Evolutionary conservation across 2,888 invertebrate genomes (phyloP).

Genomic region (Lasioglossum lativentre): DNA sequence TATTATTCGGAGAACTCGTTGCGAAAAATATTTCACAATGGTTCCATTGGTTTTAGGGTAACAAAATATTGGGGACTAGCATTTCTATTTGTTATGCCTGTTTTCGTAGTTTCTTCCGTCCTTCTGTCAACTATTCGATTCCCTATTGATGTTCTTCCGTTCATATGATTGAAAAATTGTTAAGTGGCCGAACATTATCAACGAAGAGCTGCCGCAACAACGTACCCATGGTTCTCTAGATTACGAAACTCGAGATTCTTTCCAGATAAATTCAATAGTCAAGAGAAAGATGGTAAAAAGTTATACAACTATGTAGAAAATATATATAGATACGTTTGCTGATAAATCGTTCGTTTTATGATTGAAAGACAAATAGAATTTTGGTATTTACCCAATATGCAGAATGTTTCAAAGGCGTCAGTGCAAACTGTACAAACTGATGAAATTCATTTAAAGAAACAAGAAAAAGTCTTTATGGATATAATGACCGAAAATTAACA

Average conservation of each 20-base stretch:
- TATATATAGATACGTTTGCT: neutral
- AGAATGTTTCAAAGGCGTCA: neutral
- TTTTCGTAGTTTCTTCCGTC: slow-evolving; percentile 6
- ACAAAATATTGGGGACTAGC: slow-evolving; percentile 8
- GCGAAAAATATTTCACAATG: neutral
- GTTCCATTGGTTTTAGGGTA: neutral
- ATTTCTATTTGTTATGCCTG: neutral
- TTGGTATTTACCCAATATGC: neutral
- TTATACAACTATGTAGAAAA: neutral
- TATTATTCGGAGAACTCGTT: slow-evolving; percentile 3
- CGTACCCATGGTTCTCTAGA: neutral
- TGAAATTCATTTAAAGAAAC: neutral
- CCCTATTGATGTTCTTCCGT: neutral
- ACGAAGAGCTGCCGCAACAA: neutral
- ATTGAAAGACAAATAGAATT: neutral
- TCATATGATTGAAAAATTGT: neutral
- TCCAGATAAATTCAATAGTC: neutral
- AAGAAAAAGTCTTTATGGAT: neutral
- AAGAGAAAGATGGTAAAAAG: neutral
- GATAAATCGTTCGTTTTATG: neutral
- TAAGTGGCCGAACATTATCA: slow-evolving; percentile 1
- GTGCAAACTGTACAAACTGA: neutral
- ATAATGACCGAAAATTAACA: neutral
- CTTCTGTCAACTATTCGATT: slow-evolving; percentile 4
- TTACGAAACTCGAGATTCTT: neutral